Evolutionary conservation across 2,888 invertebrate genomes (phyloP).

Genomic region (Sphaerophoria taeniata): DNA sequence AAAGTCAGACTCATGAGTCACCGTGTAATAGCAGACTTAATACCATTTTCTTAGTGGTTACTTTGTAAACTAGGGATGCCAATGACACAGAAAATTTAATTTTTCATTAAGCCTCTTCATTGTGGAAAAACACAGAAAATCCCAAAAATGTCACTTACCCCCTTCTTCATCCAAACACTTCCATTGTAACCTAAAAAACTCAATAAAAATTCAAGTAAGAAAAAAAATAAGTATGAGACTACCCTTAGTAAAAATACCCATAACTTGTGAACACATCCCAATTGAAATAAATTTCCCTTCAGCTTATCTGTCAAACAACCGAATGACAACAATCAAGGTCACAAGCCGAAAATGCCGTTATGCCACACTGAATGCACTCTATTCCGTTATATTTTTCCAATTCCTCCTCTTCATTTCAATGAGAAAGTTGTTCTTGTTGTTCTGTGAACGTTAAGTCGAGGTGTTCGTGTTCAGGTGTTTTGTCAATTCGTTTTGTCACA

Average conservation of each 20-base stretch:
- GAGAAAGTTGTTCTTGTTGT: conserved; percentile 40
- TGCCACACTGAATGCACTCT: conserved; percentile 68
- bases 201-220: too few relatives aligned
- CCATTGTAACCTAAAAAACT: neutral
- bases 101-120: too few relatives aligned
- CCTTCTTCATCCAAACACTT: too few relatives aligned
- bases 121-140: too few relatives aligned
- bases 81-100: too few relatives aligned
- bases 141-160: too few relatives aligned
- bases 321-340: conserved; percentile 61
- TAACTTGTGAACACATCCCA: conserved; percentile 44
- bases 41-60: too few relatives aligned
- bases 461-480: conserved; percentile 22
- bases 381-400: conserved; percentile 49
- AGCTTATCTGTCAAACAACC: conserved; percentile 36
- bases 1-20: too few relatives aligned
- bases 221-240: neutral
- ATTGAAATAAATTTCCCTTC: conserved; percentile 52
- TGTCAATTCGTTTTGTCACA: conserved; percentile 38
- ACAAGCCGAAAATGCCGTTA: conserved; percentile 67
- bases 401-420: conserved; percentile 43
- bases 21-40: too few relatives aligned
- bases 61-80: too few relatives aligned
- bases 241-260: neutral
- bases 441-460: neutral